Evolutionary conservation across 2,113 vertebrate species (phyloP), one percentile per base, ranked within the genome.

Genomic region (Daboia siamensis): DNA sequence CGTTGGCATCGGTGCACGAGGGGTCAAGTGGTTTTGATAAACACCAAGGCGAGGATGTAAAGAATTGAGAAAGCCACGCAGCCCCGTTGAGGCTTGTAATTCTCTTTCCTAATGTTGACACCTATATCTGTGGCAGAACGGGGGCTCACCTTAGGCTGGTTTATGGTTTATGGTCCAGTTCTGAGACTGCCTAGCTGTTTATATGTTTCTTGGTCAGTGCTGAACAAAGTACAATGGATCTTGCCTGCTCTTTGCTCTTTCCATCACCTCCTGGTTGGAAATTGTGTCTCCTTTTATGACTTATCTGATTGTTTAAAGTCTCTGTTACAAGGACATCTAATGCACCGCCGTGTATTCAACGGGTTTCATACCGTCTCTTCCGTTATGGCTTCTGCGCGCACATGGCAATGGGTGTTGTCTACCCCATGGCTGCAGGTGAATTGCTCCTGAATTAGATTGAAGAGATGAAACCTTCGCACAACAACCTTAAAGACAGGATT

Each of bases 1-100:
- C 92, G 93, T 94, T 96, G 86, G 90, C 39, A 89, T 57, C 91
- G 61, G 90, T 87, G 85, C 87, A 94, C 90, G 95, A 95, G 94
- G 93, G 48, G 4, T 93, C 93, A 57, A 61, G 61, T 11, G 90
- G 51, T 92, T 44, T 96, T 69, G n/a, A 80, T 88, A 90, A 95
- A 90, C 92, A 74, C 13, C 0, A 44, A 90, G 90, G n/a, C 51
- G 51, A 80, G 61, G 61, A 64, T 1, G 0, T 12, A 26, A 95
- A 15, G 93, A 91, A 95, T 95, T 95, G 94, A 90, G 90, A 94
- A 92, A 95, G 94, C 84, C 93, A 93, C 3, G 90, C 94, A n/a
- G 24, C 88, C 89, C 44, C 1, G 69, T 61, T 23, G 85, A 74
- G 3, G 29, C 12, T 64, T 87, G 86, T 93, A 93, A 93, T 90